Base-by-base conservation (phyloP, 2,113 vertebrate genomes). In the Hymenochirus boettgeri region DNA sequence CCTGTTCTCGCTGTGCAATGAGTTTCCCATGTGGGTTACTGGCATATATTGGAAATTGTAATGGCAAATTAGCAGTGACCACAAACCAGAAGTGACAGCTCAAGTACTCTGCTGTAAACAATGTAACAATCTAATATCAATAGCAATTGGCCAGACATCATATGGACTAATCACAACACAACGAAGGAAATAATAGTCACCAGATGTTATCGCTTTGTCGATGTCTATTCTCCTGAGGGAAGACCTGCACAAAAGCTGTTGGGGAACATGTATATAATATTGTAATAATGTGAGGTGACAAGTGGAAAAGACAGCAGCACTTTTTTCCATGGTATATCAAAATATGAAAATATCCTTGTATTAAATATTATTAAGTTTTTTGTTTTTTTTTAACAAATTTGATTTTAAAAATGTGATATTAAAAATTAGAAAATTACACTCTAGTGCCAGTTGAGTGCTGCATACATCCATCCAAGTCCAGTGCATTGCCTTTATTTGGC, bases 81-180 rank as follows among this genome's bases (percentile, higher is more conserved):
- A 89, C 90, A 92, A 91, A 93, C 83, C 92, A 96, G 94, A 97
- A 95, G 92, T 92, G 93, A 94, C 93, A 94, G 89, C 87, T 89
- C 84, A 78, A 79, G 77, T 82, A 80, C 79, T 80, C 82, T 78
- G 80, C 76, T 80, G 76, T 75, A 79, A 86, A 75, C 73, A 77
- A 51, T 65, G 72, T 64, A 74, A 78, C 78, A 79, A 82, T 80
- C 77, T 77, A 72, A 77, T 71, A 80, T 80, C 70, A 76, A 77
- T 69, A 79, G 77, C 79, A 86, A 88, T 84, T 86, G 89, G 88
- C 86, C 86, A 89, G 90, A 88, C 87, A 92, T 97, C 95, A 95
- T 96, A 96, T 96, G 96, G 93, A 92, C 90, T 93, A 96, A 96
- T 98, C 92, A 97, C 93, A 97, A 93, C 93, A 93, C 91, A 93